Conservation (phyloP, 35 echinoderm and acorn worm species). For the Holothuria glaberrima region DNA sequence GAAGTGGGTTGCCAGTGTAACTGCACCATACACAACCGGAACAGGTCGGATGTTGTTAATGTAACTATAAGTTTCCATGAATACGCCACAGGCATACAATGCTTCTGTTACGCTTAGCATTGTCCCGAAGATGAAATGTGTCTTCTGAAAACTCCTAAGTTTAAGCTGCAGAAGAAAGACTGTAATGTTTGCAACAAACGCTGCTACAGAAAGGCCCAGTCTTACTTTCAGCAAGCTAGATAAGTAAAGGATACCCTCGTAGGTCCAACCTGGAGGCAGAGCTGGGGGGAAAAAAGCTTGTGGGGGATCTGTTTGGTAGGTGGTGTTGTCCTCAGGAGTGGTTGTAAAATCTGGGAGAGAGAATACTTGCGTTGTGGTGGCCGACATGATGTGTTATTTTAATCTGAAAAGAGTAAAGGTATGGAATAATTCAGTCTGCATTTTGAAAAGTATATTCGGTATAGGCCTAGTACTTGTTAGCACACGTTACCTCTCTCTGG, state of each 20-base stretch:
- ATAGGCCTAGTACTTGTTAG: no score
- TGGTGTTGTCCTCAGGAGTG: no score
- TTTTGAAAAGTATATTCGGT: no score
- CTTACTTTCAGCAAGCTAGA: neutral
- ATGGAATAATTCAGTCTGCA: no score
- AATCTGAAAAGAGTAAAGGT: no score
- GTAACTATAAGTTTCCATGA: conserved; percentile 9
- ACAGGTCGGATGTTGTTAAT: neutral
- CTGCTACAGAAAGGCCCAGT: neutral
- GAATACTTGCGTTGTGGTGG: no score
- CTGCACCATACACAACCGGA: neutral
- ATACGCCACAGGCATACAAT: neutral
- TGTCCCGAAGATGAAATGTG: conserved; percentile 1
- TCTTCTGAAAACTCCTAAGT: conserved; percentile 11
- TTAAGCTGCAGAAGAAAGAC: conserved; percentile 15
- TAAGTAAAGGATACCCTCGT: conserved; percentile 2
- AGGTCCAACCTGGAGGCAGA: conserved; percentile 26
- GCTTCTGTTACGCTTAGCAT: neutral
- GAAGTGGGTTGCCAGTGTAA: neutral
- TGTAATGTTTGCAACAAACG: neutral
- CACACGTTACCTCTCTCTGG: no score
- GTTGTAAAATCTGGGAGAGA: no score
- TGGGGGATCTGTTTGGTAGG: no score
- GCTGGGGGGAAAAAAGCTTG: neutral
- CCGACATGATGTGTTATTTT: no score